Percentiles rank a stretch among this genome's conserved stretches.
phyloP scores from a whole-genome alignment of 1,140 invertebrate genomes.

The Goniozus legneri region DNA sequence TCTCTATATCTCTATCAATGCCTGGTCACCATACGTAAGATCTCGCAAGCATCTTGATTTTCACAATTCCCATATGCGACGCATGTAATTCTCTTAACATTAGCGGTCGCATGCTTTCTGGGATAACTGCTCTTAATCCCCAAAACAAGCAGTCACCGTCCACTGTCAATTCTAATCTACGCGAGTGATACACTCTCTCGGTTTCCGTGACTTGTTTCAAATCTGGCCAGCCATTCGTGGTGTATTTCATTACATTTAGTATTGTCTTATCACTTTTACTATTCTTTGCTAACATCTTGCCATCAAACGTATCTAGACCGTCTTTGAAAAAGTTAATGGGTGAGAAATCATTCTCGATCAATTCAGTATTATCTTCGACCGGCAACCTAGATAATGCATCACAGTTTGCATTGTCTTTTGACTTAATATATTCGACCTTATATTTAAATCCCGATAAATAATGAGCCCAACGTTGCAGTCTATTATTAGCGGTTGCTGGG shows the following conservation, averaged over 20 bases:
- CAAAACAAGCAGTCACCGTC: no score
- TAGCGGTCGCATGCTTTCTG: neutral
- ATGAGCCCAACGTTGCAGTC: slow-evolving; percentile 16
- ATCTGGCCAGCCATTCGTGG: slow-evolving; percentile 24
- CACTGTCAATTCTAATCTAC: neutral
- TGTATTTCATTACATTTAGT: neutral
- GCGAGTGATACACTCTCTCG: neutral
- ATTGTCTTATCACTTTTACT: neutral
- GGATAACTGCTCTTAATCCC: neutral
- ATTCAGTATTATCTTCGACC: neutral
- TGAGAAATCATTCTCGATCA: neutral
- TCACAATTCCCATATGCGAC: neutral
- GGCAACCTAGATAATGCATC: slow-evolving; percentile 1
- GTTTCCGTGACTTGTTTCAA: slow-evolving; percentile 48
- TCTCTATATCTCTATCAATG: neutral
- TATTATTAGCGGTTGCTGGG: slow-evolving; percentile 25
- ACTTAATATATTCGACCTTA: neutral
- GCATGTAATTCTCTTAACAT: neutral
- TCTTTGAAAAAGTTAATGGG: neutral
- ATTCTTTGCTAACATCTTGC: neutral
- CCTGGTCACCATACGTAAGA: neutral
- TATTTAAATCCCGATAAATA: neutral
- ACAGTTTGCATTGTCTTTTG: neutral
- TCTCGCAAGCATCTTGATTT: neutral
- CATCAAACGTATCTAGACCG: neutral